These are phyloP conservation scores for Microplitis deprimator DNA, from an alignment of 2,888 invertebrate genomes.

Conservation along the genomic window DNA sequence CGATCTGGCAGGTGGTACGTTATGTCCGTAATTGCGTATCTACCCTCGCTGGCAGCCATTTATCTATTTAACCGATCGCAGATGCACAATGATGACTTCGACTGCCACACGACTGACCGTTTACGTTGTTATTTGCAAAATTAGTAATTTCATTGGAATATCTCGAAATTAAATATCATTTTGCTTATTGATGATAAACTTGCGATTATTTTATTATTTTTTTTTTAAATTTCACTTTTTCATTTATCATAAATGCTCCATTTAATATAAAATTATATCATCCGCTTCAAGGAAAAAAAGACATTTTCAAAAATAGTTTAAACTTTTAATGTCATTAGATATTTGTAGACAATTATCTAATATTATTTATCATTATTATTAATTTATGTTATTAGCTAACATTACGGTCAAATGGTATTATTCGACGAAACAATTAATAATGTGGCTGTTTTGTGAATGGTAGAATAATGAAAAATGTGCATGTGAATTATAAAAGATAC, in stretches of 20 bases:
- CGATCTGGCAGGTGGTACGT: constrained; percentile 44
- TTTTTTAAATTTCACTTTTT: background rate
- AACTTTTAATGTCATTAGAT: too few species aligned
- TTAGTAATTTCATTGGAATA: background rate
- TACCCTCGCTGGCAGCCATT: constrained; percentile 37
- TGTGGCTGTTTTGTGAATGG: background rate
- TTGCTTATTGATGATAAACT: background rate
- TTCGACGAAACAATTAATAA: background rate
- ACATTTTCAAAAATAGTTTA: too few species aligned
- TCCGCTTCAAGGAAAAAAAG: too few species aligned
- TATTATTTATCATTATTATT: background rate
- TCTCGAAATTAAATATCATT: background rate
- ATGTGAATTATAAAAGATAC: background rate
- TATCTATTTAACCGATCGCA: constrained; percentile 32
- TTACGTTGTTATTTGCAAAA: constrained; percentile 9
- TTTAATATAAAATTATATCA: too few species aligned
- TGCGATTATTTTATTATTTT: background rate
- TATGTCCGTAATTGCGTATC: constrained; percentile 45
- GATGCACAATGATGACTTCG: constrained; percentile 32
- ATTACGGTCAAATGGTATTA: background rate
- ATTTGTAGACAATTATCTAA: background rate
- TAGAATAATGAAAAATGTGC: background rate
- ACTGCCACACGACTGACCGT: constrained; percentile 10
- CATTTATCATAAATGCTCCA: too few species aligned
- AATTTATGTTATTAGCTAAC: background rate